phyloP scores from a whole-genome alignment of 2,113 vertebrate genomes.

The Oncorhynchus kisutch region DNA sequence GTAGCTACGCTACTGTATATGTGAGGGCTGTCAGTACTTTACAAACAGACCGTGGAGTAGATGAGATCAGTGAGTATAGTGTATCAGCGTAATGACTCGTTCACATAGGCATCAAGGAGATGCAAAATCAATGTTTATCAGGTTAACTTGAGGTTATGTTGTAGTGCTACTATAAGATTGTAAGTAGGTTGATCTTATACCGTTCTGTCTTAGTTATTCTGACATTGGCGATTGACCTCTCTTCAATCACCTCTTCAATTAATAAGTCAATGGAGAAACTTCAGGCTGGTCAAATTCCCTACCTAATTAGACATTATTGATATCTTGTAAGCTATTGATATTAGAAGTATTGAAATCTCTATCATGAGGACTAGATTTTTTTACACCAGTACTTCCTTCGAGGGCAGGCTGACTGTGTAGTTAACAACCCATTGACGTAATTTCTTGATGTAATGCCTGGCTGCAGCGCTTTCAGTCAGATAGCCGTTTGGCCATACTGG shows the following conservation, averaged over 20 bases:
- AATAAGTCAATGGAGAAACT: neutral
- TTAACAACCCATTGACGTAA: neutral
- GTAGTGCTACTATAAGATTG: neutral
- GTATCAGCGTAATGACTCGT: conserved; percentile 50
- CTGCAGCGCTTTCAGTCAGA: neutral
- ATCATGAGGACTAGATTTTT: neutral
- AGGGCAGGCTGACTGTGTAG: neutral
- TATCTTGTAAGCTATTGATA: too few species aligned
- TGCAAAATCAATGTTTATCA: conserved; percentile 63
- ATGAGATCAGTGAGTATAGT: conserved; percentile 16
- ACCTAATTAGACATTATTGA: neutral
- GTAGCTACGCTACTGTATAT: conserved; percentile 7
- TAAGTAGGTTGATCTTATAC: neutral
- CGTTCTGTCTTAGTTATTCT: neutral
- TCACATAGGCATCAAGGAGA: conserved; percentile 55
- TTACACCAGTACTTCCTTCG: neutral
- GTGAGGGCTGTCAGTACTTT: conserved; percentile 1
- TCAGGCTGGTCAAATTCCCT: neutral
- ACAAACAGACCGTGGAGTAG: conserved; percentile 31
- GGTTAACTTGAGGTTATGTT: conserved; percentile 43
- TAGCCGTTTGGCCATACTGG: neutral
- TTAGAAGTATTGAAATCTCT: neutral
- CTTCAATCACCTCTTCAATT: neutral
- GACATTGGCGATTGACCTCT: neutral
- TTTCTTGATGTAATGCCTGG: neutral